Percentiles rank a stretch among this genome's conserved stretches.
Conservation (phyloP, 2,113 vertebrate species). For the Erpornis zantholeuca region DNA sequence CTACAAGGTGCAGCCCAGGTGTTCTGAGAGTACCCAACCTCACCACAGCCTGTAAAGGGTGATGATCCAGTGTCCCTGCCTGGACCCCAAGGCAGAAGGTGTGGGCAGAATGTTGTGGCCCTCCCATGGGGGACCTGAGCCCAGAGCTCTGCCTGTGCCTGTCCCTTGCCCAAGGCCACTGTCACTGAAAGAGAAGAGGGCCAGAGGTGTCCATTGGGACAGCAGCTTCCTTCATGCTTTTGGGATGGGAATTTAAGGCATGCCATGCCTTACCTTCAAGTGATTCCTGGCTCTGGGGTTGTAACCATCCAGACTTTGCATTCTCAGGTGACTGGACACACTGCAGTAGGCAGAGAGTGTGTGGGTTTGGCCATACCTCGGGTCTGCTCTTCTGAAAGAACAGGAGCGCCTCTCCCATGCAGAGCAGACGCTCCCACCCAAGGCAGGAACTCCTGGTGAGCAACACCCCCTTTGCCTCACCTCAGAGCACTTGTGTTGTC, state of each 20-base stretch:
- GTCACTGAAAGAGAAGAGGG: not conserved
- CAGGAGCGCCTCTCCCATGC: not conserved
- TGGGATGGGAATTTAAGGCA: fast-evolving
- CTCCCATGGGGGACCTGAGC: fast-evolving
- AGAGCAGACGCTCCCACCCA: not conserved
- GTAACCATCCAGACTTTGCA: not conserved
- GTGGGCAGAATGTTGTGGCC: not conserved
- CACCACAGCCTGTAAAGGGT: not conserved
- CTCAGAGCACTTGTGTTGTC: not conserved
- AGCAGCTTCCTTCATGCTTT: fast-evolving
- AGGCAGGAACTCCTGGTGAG: not conserved
- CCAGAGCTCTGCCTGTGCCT: not conserved
- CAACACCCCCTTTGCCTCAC: not conserved
- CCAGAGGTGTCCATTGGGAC: fast-evolving
- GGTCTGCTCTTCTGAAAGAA: not conserved
- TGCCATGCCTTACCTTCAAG: fast-evolving
- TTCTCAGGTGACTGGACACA: fast-evolving
- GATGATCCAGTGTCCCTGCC: fast-evolving
- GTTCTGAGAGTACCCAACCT: too few relatives aligned
- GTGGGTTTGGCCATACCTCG: not conserved
- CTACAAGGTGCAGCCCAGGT: too few relatives aligned
- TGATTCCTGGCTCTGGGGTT: not conserved
- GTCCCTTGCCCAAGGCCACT: not conserved
- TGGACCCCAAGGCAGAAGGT: not conserved
- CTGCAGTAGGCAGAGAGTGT: not conserved